Conservation (phyloP, 2,888 invertebrate species). For the Xylota sylvarum region DNA sequence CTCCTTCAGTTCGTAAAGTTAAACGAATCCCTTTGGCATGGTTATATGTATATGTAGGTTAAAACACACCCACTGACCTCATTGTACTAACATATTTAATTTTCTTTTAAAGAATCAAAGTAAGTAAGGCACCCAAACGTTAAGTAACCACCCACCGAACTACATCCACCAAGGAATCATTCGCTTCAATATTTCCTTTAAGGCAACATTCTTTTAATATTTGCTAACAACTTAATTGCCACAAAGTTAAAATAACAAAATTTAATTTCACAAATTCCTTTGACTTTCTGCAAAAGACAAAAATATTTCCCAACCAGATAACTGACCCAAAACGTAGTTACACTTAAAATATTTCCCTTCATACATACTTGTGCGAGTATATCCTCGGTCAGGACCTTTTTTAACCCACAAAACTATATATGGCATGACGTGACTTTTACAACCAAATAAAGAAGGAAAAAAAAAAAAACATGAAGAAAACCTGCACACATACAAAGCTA, state of each 20-base stretch:
- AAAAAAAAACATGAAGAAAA: constrained; percentile 18
- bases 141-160: not conserved
- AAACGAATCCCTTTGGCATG: too few relatives aligned
- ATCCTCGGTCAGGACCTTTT: constrained; percentile 25
- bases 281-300: not conserved
- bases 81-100: too few relatives aligned
- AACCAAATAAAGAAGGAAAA: constrained; percentile 13
- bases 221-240: constrained; percentile 39
- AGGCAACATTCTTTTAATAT: not conserved
- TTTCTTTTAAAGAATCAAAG: too few relatives aligned
- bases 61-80: too few relatives aligned
- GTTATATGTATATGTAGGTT: too few relatives aligned
- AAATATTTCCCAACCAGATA: constrained; percentile 10
- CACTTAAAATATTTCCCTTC: constrained; percentile 31
- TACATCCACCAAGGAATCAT: not conserved
- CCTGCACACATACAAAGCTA: constrained; percentile 59
- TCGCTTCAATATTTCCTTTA: not conserved
- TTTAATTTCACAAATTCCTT: constrained; percentile 22
- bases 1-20: too few relatives aligned
- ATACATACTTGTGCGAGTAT: not conserved
- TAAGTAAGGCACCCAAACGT: too few relatives aligned
- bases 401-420: constrained; percentile 40
- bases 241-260: constrained; percentile 35
- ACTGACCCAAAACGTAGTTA: constrained; percentile 44
- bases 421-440: constrained; percentile 69